Evolutionary conservation across 37 sponge, comb jelly and placozoan species (phyloP).

Genomic region (Corticium candelabrum): DNA sequence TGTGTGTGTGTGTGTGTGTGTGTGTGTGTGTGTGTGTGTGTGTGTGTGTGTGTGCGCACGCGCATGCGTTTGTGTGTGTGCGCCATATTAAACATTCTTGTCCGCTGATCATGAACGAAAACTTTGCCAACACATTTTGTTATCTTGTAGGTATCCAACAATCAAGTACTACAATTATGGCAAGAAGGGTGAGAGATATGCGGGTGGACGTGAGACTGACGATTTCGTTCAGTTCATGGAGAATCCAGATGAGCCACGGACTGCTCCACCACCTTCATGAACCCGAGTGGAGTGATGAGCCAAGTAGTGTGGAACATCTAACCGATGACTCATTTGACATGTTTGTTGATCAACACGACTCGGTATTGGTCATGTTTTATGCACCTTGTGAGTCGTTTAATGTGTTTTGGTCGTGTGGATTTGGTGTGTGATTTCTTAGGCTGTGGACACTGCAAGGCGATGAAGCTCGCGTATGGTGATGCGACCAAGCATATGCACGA

Average conservation of each 20-base stretch:
- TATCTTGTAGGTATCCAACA: conserved; percentile 68
- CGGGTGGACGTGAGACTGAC: conserved; percentile 24
- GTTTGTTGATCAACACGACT: conserved; percentile 52
- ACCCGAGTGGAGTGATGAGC: conserved; percentile 47
- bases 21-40: conserved; percentile 5
- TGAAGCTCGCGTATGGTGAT: neutral
- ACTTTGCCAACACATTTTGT: too few species aligned
- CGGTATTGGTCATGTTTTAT: conserved; percentile 52
- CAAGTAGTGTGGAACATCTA: conserved; percentile 71
- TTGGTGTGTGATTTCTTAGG: conserved; percentile 15
- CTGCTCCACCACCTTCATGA: neutral
- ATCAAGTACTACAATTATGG: conserved; percentile 68
- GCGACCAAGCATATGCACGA: neutral
- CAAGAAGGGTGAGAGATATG: conserved; percentile 40
- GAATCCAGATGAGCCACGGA: conserved; percentile 22
- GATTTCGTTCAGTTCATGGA: conserved; percentile 61
- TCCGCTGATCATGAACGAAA: too few species aligned
- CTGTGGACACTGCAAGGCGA: conserved; percentile 82
- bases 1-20: neutral
- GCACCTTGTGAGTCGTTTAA: neutral
- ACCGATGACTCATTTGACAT: conserved; percentile 54
- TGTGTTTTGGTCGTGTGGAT: neutral
- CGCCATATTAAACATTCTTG: too few species aligned
- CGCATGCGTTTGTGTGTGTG: too few species aligned
- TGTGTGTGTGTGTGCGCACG: neutral